A percentile compares a stretch with the other conserved stretches of the same genome.
phyloP scores from a whole-genome alignment of 2,888 invertebrate species.

The Helleia helle region DNA sequence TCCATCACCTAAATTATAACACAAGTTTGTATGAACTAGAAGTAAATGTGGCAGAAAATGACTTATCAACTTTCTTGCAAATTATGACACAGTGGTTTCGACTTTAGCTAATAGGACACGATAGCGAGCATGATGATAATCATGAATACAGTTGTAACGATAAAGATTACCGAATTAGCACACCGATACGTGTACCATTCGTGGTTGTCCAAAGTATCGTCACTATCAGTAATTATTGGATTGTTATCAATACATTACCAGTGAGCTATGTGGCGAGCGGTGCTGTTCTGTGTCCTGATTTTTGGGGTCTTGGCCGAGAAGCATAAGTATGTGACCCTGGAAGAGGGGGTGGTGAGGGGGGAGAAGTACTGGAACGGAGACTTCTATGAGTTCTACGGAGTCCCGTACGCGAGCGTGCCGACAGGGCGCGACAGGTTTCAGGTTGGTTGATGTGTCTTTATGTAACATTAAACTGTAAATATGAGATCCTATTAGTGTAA shows the following conservation, averaged over 20 bases:
- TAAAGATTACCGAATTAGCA: slow-evolving; percentile 10
- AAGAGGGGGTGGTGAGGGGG: slow-evolving; percentile 43
- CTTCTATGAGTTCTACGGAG: slow-evolving; percentile 51
- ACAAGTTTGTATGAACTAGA: too few relatives aligned
- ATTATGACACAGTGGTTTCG: too few relatives aligned
- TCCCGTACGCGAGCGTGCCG: slow-evolving; percentile 52
- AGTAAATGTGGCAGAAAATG: too few relatives aligned
- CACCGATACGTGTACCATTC: slow-evolving; percentile 18
- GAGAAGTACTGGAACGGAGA: slow-evolving; percentile 60
- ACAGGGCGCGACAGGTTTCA: slow-evolving; percentile 48
- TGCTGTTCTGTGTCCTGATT: slow-evolving; percentile 26
- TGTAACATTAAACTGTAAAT: neutral
- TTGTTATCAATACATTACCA: slow-evolving; percentile 12
- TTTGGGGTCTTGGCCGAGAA: slow-evolving; percentile 26
- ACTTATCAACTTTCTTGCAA: too few relatives aligned
- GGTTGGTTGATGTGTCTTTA: slow-evolving; percentile 33
- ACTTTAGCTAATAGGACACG: too few relatives aligned
- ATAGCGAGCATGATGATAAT: too few relatives aligned
- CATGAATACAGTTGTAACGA: neutral
- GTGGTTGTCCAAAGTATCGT: slow-evolving; percentile 12
- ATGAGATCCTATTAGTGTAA: neutral
- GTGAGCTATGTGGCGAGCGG: slow-evolving; percentile 31
- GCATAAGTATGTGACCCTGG: slow-evolving; percentile 33
- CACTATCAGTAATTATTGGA: slow-evolving; percentile 13
- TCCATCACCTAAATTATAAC: too few relatives aligned